These are phyloP conservation scores for Metaphire vulgaris DNA, from an alignment of 1,140 invertebrate genomes.

Conservation along the genomic window DNA sequence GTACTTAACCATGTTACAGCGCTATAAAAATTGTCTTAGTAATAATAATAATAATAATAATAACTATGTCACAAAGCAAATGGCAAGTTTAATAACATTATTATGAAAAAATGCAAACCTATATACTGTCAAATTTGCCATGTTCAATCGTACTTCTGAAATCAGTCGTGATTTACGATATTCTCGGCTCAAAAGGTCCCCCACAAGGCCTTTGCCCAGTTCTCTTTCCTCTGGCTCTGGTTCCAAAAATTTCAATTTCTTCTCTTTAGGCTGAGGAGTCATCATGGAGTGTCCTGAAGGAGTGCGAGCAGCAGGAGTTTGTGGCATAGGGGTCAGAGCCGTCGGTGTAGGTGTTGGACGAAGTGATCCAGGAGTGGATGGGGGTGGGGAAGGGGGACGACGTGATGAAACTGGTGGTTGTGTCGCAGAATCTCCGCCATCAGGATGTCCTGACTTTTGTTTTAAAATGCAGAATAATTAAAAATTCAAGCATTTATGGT, in stretches of 20 bases:
- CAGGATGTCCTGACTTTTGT: no score
- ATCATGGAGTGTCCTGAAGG: no score
- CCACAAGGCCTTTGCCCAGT: neutral
- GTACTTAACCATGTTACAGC: neutral
- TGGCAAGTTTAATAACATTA: neutral
- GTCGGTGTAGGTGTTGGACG: neutral
- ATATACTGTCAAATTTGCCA: neutral
- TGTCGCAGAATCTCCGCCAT: no score
- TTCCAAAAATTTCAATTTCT: neutral
- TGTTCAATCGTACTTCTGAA: neutral
- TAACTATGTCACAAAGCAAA: neutral
- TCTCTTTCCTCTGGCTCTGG: neutral
- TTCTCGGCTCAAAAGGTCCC: neutral
- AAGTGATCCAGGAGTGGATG: no score
- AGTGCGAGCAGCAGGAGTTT: neutral
- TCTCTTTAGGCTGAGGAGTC: no score
- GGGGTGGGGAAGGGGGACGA: no score
- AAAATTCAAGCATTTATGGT: no score
- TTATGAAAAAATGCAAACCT: neutral
- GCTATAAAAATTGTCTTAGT: neutral
- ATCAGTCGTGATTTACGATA: neutral
- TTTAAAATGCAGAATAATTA: no score
- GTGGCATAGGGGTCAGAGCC: neutral
- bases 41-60: neutral
- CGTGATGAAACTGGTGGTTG: no score